Base-by-base conservation (phyloP, 1,140 invertebrate genomes). In the Copidosoma floridanum region DNA sequence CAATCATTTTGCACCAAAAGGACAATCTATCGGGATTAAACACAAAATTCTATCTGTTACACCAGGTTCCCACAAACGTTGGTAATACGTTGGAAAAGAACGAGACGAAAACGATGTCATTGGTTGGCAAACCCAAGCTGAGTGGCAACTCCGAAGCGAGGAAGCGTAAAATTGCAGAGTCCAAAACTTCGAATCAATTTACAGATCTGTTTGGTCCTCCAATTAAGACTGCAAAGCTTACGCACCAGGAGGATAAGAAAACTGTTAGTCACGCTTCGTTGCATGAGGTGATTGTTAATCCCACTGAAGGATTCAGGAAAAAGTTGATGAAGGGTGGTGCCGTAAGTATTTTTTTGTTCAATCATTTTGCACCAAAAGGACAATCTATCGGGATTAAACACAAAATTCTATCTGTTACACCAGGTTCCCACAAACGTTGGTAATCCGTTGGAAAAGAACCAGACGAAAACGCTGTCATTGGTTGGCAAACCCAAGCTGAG, bases 291-390 rank as follows among this genome's bases (percentile, higher is more conserved):
- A 93, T 97, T 75, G 82, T 84, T 69, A 91, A 89, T 73, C 92
- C 93, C 18, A 88, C 87, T 46, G 93, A 95, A 66, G 95, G 98
- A 35, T 97, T 98, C 77, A 85, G 86, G 56, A 85, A 87, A 53
- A 94, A 93, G 71, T 80, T 98, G 14, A 77, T 98, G 16, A 92
- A 89, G 82, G 93, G 91, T 57, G 94, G 95, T 63, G 95, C 90
- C 65, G 77, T 80, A 71, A 75, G 78, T 78, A 35, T 23, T 26
- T 18, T 32, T 29, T 65, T 57, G 37, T 20, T n/a, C n/a, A n/a
- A n/a, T n/a, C n/a, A n/a, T n/a, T n/a, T n/a, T n/a, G n/a, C n/a
- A n/a, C n/a, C n/a, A n/a, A n/a, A n/a, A n/a, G n/a, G n/a, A n/a
- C n/a, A n/a, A n/a, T n/a, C n/a, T n/a, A n/a, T n/a, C n/a, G n/a